Percentiles rank a stretch among this genome's conserved stretches.
Evolutionary conservation across 2,888 invertebrate genomes (phyloP).

Genomic region (Orchesellides sinensis): DNA sequence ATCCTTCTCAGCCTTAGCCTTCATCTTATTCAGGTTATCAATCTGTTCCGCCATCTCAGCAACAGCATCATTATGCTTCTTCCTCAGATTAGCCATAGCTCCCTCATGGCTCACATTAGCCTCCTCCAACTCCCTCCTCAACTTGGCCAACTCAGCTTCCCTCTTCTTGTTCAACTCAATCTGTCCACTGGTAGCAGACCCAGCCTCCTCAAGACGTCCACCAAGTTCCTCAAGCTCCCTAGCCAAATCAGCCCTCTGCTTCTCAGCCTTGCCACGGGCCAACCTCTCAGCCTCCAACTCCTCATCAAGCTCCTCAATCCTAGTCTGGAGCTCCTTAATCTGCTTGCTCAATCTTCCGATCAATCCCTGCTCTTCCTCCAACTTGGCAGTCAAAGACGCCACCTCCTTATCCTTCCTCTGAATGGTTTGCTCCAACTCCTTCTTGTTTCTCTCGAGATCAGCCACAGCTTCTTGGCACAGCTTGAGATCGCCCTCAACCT

Average conservation of each 20-base stretch:
- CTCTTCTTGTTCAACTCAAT: constrained; percentile 99
- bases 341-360: constrained; percentile 98
- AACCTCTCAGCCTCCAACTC: constrained; percentile 99
- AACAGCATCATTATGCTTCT: constrained; percentile 99
- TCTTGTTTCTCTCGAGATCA: constrained; percentile 98
- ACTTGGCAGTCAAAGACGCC: constrained; percentile 94
- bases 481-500: constrained; percentile 99
- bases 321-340: constrained; percentile 87
- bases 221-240: constrained; percentile 95
- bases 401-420: constrained; percentile 99
- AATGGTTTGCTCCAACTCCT: constrained; percentile 97
- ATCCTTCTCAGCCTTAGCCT: constrained; percentile 96
- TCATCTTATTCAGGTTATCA: constrained; percentile 99
- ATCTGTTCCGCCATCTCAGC: constrained; percentile 99
- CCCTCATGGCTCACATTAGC: constrained; percentile 99
- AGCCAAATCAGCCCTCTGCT: constrained; percentile 97
- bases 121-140: constrained; percentile 98
- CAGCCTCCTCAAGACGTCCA: constrained; percentile 92
- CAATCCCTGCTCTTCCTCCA: constrained; percentile 94
- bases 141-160: constrained; percentile 98
- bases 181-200: constrained; percentile 96
- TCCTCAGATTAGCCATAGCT: constrained; percentile 96
- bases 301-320: constrained; percentile 99
- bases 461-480: constrained; percentile 98
- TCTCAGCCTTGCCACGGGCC: constrained; percentile 89